Evolutionary conservation across 1,140 invertebrate species (phyloP).

Genomic region (Drosophila pseudoananassae): DNA sequence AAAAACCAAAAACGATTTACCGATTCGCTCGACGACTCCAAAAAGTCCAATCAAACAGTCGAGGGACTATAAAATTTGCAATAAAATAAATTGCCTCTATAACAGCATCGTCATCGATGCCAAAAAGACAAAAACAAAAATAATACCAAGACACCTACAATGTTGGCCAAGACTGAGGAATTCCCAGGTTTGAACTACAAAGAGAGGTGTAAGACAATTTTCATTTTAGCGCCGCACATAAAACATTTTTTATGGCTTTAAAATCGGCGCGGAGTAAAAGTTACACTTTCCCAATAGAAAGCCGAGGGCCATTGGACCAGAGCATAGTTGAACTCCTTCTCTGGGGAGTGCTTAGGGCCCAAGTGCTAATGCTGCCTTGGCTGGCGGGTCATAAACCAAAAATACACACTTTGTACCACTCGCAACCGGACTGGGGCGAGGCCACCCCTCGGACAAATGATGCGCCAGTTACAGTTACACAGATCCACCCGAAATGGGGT

Average conservation of each 20-base stretch:
- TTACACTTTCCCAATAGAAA: conserved; percentile 79
- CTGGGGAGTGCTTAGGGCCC: conserved; percentile 62
- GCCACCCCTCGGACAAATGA: conserved; percentile 33
- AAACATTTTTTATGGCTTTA: conserved; percentile 82
- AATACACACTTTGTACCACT: conserved; percentile 30
- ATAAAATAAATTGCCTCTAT: conserved; percentile 78
- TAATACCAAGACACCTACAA: conserved; percentile 36
- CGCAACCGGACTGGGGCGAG: not conserved
- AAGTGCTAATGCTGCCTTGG: conserved; percentile 38
- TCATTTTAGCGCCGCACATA: conserved; percentile 68
- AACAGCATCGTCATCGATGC: conserved; percentile 32
- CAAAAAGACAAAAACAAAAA: not conserved
- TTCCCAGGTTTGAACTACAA: conserved; percentile 27
- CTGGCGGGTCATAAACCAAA: conserved; percentile 64
- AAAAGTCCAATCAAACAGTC: conserved; percentile 67
- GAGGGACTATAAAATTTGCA: conserved; percentile 74
- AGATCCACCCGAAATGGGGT: conserved; percentile 38
- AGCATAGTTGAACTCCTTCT: conserved; percentile 22
- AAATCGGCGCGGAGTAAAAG: conserved; percentile 76
- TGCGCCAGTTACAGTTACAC: conserved; percentile 58
- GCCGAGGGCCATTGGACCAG: conserved; percentile 14
- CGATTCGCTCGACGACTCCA: conserved; percentile 9
- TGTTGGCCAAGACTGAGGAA: conserved; percentile 28
- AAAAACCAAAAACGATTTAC: conserved; percentile 40
- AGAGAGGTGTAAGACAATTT: conserved; percentile 72